Evolutionary conservation across 2,797 vertebrate species (phyloP).

Genomic region (Aotus griseimembra): DNA sequence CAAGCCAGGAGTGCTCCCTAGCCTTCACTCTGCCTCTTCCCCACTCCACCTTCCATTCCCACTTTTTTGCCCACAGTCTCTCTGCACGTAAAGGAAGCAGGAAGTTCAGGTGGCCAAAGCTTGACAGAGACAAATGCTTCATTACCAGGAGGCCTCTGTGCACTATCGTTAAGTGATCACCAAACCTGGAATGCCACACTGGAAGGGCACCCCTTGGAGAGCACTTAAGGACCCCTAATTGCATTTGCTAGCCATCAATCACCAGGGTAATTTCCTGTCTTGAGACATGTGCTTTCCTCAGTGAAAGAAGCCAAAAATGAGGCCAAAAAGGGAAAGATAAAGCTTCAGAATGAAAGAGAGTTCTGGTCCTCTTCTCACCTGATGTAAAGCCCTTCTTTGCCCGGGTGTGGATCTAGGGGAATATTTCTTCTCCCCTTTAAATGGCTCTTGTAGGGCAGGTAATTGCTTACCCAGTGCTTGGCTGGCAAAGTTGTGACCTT

Average conservation of each 20-base stretch:
- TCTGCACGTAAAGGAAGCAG: not conserved
- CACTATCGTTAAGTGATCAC: not conserved
- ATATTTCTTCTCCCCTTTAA: not conserved
- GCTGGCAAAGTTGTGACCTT: not conserved
- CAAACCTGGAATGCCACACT: not conserved
- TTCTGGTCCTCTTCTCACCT: not conserved
- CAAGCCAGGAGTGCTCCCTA: not conserved
- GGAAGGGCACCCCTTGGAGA: conserved; percentile 68
- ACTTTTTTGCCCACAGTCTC: not conserved
- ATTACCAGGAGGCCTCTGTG: conserved; percentile 32
- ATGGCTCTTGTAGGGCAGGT: not conserved
- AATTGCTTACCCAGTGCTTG: not conserved
- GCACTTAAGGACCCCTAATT: conserved; percentile 75
- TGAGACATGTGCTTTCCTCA: conserved; percentile 65
- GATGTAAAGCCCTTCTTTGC: not conserved
- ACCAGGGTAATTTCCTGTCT: conserved; percentile 71
- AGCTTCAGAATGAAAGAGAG: not conserved
- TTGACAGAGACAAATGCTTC: conserved; percentile 61
- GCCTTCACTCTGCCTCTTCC: not conserved
- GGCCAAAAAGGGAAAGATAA: not conserved
- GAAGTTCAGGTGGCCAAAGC: not conserved
- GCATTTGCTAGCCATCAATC: conserved; percentile 64
- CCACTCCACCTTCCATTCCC: not conserved
- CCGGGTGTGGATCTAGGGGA: fast-evolving
- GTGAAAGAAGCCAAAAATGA: not conserved